A percentile compares a stretch with the other conserved stretches of the same genome.
Conservation (phyloP, 2,888 invertebrate species). For the Leistus spinibarbis region DNA sequence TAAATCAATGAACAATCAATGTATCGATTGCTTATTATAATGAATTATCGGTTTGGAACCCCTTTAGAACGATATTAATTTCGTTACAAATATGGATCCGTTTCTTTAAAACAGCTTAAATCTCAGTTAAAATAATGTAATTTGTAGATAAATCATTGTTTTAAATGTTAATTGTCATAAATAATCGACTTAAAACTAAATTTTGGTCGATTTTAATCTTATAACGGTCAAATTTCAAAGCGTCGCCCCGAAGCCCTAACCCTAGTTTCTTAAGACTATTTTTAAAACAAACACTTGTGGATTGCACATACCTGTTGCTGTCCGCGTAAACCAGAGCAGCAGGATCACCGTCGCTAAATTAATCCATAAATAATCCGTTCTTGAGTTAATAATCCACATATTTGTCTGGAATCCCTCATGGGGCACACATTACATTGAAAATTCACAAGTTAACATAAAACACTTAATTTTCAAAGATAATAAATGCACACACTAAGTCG, state of each 20-base stretch:
- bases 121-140: too few relatives aligned
- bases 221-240: neutral
- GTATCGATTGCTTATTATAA: too few relatives aligned
- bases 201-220: neutral
- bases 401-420: constrained; percentile 58
- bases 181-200: neutral
- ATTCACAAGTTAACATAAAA: too few relatives aligned
- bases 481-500: constrained; percentile 48
- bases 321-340: constrained; percentile 60
- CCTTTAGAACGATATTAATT: too few relatives aligned
- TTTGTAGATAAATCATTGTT: too few relatives aligned
- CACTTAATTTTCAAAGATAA: constrained; percentile 50
- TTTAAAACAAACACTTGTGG: neutral
- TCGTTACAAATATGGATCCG: too few relatives aligned
- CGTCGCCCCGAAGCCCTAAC: neutral
- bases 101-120: too few relatives aligned
- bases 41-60: too few relatives aligned
- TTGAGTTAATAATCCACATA: constrained; percentile 73
- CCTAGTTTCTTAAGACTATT: neutral
- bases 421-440: constrained; percentile 50
- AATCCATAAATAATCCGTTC: constrained; percentile 73
- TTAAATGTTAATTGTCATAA: too few relatives aligned
- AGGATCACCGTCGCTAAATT: constrained; percentile 61
- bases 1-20: too few relatives aligned
- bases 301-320: constrained; percentile 63